Conservation (phyloP, 2,113 vertebrate species). For the Carassius auratus region DNA sequence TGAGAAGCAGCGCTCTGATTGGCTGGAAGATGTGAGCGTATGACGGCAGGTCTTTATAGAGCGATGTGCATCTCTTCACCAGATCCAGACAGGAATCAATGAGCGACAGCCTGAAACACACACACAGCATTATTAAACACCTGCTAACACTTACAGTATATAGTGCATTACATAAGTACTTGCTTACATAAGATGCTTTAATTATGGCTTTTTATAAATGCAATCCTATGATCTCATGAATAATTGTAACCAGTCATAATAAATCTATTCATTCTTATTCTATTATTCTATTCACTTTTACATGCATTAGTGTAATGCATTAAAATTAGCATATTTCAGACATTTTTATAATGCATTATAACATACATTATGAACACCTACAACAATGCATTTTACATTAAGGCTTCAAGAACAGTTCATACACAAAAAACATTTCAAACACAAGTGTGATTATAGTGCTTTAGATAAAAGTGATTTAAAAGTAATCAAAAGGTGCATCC, state of each 20-base stretch:
- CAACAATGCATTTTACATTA: background rate
- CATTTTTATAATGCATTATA: too few species aligned
- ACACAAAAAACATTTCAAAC: too few species aligned
- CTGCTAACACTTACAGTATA: too few species aligned
- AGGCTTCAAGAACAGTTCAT: background rate
- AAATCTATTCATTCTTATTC: background rate
- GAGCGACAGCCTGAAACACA: constrained; percentile 80
- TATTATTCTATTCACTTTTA: too few species aligned
- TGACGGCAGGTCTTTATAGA: constrained; percentile 79
- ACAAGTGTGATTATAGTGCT: too few species aligned
- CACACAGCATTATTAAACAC: constrained; percentile 1
- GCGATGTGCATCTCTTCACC: constrained; percentile 75
- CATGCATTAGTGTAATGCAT: too few species aligned
- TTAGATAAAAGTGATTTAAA: too few species aligned
- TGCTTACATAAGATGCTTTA: too few species aligned
- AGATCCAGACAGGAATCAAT: constrained; percentile 82
- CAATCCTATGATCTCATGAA: background rate
- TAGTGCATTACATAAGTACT: too few species aligned
- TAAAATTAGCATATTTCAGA: too few species aligned
- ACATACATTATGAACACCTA: background rate
- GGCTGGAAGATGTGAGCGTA: constrained; percentile 80
- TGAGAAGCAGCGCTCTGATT: constrained; percentile 75
- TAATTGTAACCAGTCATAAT: background rate
- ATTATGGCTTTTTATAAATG: too few species aligned
- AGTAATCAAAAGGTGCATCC: too few species aligned